These are phyloP conservation scores for Ditula angustiorana DNA, from an alignment of 2,888 invertebrate species.

Conservation along the genomic window DNA sequence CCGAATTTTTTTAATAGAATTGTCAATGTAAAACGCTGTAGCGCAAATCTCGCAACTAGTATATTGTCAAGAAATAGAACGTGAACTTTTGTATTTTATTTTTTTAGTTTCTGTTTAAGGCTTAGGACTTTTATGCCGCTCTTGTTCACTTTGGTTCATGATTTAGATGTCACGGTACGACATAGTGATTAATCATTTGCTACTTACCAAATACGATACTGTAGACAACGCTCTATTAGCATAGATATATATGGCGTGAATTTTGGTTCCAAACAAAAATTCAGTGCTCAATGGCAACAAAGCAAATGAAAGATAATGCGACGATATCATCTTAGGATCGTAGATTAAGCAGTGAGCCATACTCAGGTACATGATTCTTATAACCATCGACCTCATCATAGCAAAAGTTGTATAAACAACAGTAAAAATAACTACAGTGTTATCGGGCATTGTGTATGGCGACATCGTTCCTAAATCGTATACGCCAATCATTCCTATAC, in stretches of 20 bases:
- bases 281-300: constrained; percentile 65
- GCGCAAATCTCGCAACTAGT: no score
- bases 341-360: constrained; percentile 57
- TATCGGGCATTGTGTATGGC: constrained; percentile 67
- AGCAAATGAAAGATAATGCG: constrained; percentile 63
- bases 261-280: constrained; percentile 60
- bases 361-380: constrained; percentile 55
- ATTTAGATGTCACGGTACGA: no score
- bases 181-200: no score
- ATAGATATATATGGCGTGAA: constrained; percentile 63
- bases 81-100: no score
- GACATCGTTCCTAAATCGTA: constrained; percentile 68
- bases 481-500: constrained; percentile 67
- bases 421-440: constrained; percentile 63
- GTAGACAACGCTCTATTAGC: constrained; percentile 56
- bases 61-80: no score
- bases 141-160: no score
- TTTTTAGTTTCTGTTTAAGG: no score
- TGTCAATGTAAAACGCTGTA: no score
- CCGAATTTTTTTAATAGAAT: no score
- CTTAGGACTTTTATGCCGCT: no score
- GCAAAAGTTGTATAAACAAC: constrained; percentile 56
- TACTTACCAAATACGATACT: constrained; percentile 58
- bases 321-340: constrained; percentile 40
- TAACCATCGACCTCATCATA: constrained; percentile 62